A percentile compares a stretch with the other conserved stretches of the same genome.
Evolutionary conservation across 37 sponge, comb jelly and placozoan genomes (phyloP).

Genomic region (Geodia barretti): DNA sequence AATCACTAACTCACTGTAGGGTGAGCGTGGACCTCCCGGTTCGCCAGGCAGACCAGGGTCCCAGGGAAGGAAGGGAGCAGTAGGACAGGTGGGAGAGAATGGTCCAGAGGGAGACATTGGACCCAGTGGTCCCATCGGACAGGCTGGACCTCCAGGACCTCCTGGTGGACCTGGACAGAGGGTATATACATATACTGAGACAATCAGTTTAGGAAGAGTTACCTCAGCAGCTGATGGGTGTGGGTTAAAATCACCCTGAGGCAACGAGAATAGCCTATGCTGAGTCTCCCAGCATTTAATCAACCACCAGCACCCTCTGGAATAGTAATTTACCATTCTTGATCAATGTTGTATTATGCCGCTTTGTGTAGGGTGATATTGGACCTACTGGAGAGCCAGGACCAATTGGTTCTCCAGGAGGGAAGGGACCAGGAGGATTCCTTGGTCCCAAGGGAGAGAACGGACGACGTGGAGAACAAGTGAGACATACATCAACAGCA

Average conservation of each 20-base stretch:
- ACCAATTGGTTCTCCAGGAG: conserved; percentile 41
- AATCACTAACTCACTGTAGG: neutral
- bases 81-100: conserved; percentile 32
- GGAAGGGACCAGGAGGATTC: conserved; percentile 16
- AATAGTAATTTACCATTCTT: no score
- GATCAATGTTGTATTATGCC: no score
- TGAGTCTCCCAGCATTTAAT: no score
- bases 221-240: no score
- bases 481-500: no score
- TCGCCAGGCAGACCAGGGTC: conserved; percentile 32
- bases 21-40: conserved; percentile 47
- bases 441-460: conserved; percentile 41
- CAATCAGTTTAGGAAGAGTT: no score
- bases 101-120: conserved; percentile 48
- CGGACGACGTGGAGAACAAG: conserved; percentile 38
- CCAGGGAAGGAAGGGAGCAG: conserved; percentile 35
- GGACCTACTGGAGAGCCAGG: conserved; percentile 48
- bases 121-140: conserved; percentile 31
- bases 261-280: no score
- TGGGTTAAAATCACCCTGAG: no score
- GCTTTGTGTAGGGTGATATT: conserved; percentile 46
- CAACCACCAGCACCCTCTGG: no score
- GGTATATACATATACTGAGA: conserved; percentile 4
- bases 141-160: conserved; percentile 42
- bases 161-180: conserved; percentile 40